Conservation (phyloP, 2,888 invertebrate genomes). For the Eilema griseolum region DNA sequence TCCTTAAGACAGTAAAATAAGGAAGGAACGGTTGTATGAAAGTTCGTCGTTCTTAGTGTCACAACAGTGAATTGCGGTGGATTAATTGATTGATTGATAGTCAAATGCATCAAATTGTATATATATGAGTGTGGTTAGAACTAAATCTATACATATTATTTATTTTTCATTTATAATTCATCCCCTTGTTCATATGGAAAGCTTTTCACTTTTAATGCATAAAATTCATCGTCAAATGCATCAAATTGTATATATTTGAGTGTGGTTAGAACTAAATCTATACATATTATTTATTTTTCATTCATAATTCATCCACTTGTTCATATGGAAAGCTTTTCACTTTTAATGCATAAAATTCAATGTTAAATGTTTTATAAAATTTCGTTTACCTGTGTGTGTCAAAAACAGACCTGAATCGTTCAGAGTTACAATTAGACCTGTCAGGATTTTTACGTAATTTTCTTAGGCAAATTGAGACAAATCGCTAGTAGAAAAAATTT, state of each 20-base stretch:
- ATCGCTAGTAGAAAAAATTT: neutral
- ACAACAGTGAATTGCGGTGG: too few relatives aligned
- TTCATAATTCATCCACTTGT: too few relatives aligned
- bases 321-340: too few relatives aligned
- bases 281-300: too few relatives aligned
- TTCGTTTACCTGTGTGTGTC: too few relatives aligned
- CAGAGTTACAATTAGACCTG: too few relatives aligned
- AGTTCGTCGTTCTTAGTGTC: neutral
- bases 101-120: neutral
- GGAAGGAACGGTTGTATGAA: neutral
- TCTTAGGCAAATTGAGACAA: neutral
- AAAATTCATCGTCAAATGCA: neutral
- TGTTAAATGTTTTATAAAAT: neutral
- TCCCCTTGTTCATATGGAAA: too few relatives aligned
- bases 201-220: too few relatives aligned
- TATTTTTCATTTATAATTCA: too few relatives aligned
- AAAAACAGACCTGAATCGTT: too few relatives aligned
- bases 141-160: neutral
- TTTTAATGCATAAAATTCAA: too few relatives aligned
- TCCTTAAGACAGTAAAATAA: neutral
- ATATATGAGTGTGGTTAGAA: neutral
- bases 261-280: neutral
- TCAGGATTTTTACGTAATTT: neutral
- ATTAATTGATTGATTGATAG: too few relatives aligned
- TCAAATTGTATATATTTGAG: neutral